Evolutionary conservation across 2,113 vertebrate species (phyloP).

Genomic region (Apteryx mantelli): DNA sequence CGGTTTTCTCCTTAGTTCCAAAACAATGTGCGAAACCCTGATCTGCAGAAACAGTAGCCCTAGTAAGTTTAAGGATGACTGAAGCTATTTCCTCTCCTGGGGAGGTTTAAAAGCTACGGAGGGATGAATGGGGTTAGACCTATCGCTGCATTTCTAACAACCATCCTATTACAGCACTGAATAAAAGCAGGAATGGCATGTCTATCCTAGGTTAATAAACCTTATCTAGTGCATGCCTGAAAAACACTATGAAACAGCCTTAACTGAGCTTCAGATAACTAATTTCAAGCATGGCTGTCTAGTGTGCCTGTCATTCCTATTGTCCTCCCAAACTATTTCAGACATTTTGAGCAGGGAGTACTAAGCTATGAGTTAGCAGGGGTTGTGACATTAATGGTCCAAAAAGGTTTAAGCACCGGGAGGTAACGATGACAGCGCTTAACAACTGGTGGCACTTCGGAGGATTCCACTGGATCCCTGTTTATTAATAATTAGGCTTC

Average conservation of each 20-base stretch:
- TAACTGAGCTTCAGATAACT: conserved; percentile 70
- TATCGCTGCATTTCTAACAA: conserved; percentile 68
- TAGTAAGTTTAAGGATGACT: conserved; percentile 61
- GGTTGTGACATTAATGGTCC: conserved; percentile 78
- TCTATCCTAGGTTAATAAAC: conserved; percentile 70
- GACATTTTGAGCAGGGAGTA: conserved; percentile 82
- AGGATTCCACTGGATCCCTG: conserved; percentile 75
- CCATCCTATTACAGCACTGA: conserved; percentile 72
- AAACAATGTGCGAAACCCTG: conserved; percentile 62
- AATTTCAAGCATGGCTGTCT: conserved; percentile 81
- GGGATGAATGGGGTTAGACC: conserved; percentile 62
- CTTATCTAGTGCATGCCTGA: conserved; percentile 58
- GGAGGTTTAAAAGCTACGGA: conserved; percentile 65
- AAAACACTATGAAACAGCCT: conserved; percentile 71
- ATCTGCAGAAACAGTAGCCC: conserved; percentile 27
- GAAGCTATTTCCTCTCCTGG: conserved; percentile 46
- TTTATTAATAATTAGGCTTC: conserved; percentile 68
- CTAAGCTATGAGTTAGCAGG: conserved; percentile 81
- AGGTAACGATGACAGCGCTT: conserved; percentile 71
- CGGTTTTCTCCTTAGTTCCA: not conserved
- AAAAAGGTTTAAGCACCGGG: conserved; percentile 68
- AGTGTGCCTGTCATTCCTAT: conserved; percentile 83
- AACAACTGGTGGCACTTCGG: conserved; percentile 72
- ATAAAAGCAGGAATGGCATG: conserved; percentile 68
- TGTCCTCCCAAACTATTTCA: conserved; percentile 85